Evolutionary conservation across 2,797 vertebrate genomes (phyloP), one percentile per base, ranked within the genome.

Genomic region (Chanos chanos): DNA sequence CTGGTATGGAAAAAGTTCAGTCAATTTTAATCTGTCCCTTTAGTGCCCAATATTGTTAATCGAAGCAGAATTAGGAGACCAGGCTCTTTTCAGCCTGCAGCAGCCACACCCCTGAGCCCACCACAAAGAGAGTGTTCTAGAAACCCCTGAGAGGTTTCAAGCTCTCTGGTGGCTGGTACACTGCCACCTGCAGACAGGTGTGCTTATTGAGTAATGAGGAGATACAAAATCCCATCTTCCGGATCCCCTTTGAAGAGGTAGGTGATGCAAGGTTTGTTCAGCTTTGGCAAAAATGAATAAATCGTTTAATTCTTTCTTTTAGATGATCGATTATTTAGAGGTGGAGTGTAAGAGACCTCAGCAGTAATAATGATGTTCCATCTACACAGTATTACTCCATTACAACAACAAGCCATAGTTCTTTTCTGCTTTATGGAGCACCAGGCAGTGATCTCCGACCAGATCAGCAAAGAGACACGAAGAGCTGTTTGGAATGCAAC

Each of bases 161-260:
- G 43, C 40, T 28, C 57, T 7, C 4, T 58, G 51, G 10, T 36
- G 62, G 66, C 59, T 71, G 66, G 69, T 70, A 40, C 34, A 66
- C 57, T 61, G 69, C 69, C 69, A 66, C 66, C 69, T 66, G 69
- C 68, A 69, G 69, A 72, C 60, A 66, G 40, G 61, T 55, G 37
- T 47, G 36, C 33, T 45, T 51, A 51, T 47, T 18, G 54, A 63
- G 37, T 43, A 24, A 43, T 33, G 10, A 34, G 57, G 63, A 63
- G 66, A 63, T 51, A 47, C 47, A 47, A 37, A 19, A n/a, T n/a
- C 30, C 44, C 30, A 54, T 44, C 13, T 4, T 15, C 36, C 49
- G 36, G 34, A 36, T 62, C 8, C 39, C n/a, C n/a, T n/a, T n/a
- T n/a, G n/a, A n/a, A n/a, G n/a, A n/a, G n/a, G n/a, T n/a, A n/a